Percentiles rank a stretch among this genome's conserved stretches.
Conservation (phyloP, 2,797 vertebrate species). For the Hydrophis major region DNA sequence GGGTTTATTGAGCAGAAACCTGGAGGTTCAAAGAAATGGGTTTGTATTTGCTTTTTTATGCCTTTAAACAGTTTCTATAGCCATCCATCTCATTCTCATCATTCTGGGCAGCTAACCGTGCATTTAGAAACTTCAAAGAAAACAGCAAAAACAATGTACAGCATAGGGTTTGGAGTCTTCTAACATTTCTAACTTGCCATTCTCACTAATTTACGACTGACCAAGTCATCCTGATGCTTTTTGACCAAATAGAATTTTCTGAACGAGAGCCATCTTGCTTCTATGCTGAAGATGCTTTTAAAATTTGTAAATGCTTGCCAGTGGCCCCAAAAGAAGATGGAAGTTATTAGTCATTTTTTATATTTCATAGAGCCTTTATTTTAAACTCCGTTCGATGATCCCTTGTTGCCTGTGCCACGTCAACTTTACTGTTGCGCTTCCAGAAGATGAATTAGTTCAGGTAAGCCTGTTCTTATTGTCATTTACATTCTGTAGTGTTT, state of each 20-base stretch:
- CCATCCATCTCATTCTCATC: neutral
- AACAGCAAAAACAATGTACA: neutral
- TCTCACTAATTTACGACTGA: neutral
- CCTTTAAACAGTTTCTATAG: neutral
- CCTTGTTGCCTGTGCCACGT: conserved; percentile 97
- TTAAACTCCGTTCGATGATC: conserved; percentile 95
- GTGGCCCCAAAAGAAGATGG: neutral
- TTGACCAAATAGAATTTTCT: neutral
- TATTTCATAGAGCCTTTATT: conserved; percentile 89
- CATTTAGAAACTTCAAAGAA: neutral
- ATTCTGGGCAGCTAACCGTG: neutral
- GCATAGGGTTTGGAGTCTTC: neutral
- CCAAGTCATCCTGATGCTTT: neutral
- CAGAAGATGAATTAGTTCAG: conserved; percentile 97
- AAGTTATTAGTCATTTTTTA: conserved; percentile 28
- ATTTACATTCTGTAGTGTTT: neutral
- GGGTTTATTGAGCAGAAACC: neutral
- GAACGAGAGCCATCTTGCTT: neutral
- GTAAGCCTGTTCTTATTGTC: conserved; percentile 62
- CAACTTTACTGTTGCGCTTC: conserved; percentile 94
- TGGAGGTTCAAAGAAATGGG: neutral
- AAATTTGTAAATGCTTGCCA: neutral
- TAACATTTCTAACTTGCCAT: neutral
- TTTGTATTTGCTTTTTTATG: neutral
- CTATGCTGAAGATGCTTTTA: neutral